Evolutionary conservation across 1,140 invertebrate species (phyloP).

Genomic region (Euwallacea fornicatus): DNA sequence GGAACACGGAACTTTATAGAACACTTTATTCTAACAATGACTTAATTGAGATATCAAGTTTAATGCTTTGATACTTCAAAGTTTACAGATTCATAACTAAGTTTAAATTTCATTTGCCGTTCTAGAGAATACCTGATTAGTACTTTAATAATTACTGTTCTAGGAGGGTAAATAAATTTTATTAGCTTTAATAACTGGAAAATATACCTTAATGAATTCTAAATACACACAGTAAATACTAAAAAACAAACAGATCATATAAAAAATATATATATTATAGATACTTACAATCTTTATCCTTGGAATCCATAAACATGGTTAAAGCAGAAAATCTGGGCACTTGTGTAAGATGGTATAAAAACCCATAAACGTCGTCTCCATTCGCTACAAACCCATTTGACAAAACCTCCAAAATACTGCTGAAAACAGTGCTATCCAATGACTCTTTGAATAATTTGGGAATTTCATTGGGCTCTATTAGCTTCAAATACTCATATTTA

Average conservation of each 20-base stretch:
- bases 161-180: too few species aligned
- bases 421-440: constrained; percentile 45
- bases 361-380: constrained; percentile 39
- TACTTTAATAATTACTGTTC: background rate
- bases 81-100: too few species aligned
- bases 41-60: background rate
- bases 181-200: too few species aligned
- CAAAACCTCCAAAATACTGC: constrained; percentile 45
- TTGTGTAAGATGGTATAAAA: constrained; percentile 40
- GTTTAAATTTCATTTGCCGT: too few species aligned
- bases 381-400: constrained; percentile 40
- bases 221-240: background rate
- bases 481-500: constrained; percentile 44
- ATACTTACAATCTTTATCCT: constrained; percentile 48
- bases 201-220: background rate
- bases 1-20: background rate
- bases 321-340: constrained; percentile 47
- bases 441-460: constrained; percentile 47
- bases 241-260: background rate
- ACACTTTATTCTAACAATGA: constrained; percentile 19
- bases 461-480: constrained; percentile 42
- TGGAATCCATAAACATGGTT: constrained; percentile 44
- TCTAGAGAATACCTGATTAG: too few species aligned
- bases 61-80: too few species aligned
- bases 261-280: background rate